phyloP scores from a whole-genome alignment of 2,113 vertebrate species.

The Pitta sordida region DNA sequence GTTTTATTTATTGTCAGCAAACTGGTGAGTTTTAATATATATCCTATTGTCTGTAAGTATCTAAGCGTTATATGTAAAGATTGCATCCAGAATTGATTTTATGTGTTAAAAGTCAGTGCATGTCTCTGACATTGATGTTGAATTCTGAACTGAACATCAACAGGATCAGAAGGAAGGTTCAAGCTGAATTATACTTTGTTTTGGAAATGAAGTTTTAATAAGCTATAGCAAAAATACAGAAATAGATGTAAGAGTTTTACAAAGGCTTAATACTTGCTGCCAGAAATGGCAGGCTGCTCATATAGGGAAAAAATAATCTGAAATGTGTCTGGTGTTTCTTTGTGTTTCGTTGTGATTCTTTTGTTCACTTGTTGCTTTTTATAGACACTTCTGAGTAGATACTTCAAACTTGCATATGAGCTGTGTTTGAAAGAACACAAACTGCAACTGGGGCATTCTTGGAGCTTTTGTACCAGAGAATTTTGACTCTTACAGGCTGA shows the following conservation, averaged over 20 bases:
- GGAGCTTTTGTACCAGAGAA: neutral
- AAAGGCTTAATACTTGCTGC: neutral
- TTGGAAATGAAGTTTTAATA: neutral
- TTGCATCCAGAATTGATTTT: neutral
- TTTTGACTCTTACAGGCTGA: neutral
- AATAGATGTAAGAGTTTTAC: neutral
- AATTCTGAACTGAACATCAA: neutral
- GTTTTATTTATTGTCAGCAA: neutral
- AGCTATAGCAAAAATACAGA: neutral
- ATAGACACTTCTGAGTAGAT: neutral
- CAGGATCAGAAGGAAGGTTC: neutral
- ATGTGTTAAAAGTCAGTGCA: neutral
- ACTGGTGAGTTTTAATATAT: neutral
- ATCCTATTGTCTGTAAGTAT: neutral
- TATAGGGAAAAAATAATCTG: neutral
- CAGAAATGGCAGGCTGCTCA: neutral
- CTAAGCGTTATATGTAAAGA: neutral
- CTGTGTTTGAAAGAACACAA: neutral
- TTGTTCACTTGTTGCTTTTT: neutral
- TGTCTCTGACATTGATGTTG: neutral
- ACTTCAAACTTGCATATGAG: neutral
- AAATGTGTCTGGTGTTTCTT: neutral
- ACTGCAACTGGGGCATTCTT: neutral
- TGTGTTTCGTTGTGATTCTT: neutral
- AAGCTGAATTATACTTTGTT: neutral